A percentile compares a stretch with the other conserved stretches of the same genome.
Evolutionary conservation across 2,113 vertebrate species (phyloP).

Genomic region (Upupa epops): DNA sequence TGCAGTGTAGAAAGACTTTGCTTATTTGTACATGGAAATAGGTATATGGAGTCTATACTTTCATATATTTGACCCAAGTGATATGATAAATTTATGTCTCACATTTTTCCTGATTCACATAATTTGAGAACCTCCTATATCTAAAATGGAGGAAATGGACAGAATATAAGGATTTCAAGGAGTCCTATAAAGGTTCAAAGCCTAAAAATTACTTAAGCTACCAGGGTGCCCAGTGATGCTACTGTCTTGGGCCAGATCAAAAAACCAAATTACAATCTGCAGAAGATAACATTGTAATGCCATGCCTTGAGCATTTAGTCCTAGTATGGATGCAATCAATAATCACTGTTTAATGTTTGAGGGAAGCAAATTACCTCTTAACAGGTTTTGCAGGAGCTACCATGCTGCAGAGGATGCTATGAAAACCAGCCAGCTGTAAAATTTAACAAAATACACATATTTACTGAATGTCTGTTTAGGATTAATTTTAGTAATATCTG

Average conservation of each 20-base stretch:
- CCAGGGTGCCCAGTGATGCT: not conserved
- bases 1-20: not conserved
- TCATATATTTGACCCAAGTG: not conserved
- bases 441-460: not conserved
- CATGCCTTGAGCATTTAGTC: not conserved
- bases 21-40: not conserved
- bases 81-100: not conserved
- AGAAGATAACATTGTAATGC: not conserved
- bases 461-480: not conserved
- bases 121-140: not conserved
- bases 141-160: not conserved
- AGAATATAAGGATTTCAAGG: not conserved
- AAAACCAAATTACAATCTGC: not conserved
- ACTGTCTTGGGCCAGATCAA: not conserved
- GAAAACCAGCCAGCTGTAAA: not conserved
- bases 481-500: not conserved
- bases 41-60: not conserved
- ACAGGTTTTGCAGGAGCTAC: not conserved
- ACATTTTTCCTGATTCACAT: not conserved
- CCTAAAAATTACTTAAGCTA: not conserved
- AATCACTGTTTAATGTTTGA: not conserved
- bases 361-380: not conserved
- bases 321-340: not conserved
- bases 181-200: not conserved
- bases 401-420: not conserved